Evolutionary conservation across 2,888 invertebrate species (phyloP).

Genomic region (Trichogramma dendrolimi): DNA sequence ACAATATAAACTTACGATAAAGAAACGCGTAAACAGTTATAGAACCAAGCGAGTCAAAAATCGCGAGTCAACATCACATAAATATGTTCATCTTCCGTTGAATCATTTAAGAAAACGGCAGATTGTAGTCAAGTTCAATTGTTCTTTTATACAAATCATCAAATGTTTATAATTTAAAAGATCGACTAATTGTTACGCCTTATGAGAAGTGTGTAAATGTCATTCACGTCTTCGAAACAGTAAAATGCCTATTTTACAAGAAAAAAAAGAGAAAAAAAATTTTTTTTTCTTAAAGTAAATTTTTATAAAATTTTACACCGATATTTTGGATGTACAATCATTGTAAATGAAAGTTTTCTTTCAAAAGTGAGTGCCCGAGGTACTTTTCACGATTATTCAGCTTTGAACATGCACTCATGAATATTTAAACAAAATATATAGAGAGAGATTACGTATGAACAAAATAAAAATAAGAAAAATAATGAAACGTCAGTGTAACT

Average conservation of each 20-base stretch:
- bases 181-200: constrained; percentile 43
- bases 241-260: constrained; percentile 1
- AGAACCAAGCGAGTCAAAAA: constrained; percentile 13
- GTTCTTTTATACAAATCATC: constrained; percentile 39
- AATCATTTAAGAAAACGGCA: constrained; percentile 35
- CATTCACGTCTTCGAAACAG: constrained; percentile 3
- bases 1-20: constrained; percentile 20
- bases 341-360: neutral
- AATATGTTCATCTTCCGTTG: constrained; percentile 39
- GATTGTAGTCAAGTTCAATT: constrained; percentile 40
- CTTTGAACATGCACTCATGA: constrained; percentile 18
- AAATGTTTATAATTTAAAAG: constrained; percentile 38
- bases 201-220: constrained; percentile 9
- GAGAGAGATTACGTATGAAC: constrained; percentile 11
- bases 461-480: constrained; percentile 5
- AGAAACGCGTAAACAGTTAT: constrained; percentile 10
- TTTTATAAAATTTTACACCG: constrained; percentile 22
- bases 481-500: constrained; percentile 35
- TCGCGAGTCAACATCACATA: constrained; percentile 21
- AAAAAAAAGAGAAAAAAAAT: neutral
- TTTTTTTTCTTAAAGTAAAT: constrained; percentile 16
- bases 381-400: constrained; percentile 1
- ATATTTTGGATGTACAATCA: neutral
- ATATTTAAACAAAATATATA: constrained; percentile 12
- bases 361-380: too few relatives aligned